A percentile compares a stretch with the other conserved stretches of the same genome.
Conservation (phyloP, 1,140 invertebrate genomes). For the Mamestra configurata region DNA sequence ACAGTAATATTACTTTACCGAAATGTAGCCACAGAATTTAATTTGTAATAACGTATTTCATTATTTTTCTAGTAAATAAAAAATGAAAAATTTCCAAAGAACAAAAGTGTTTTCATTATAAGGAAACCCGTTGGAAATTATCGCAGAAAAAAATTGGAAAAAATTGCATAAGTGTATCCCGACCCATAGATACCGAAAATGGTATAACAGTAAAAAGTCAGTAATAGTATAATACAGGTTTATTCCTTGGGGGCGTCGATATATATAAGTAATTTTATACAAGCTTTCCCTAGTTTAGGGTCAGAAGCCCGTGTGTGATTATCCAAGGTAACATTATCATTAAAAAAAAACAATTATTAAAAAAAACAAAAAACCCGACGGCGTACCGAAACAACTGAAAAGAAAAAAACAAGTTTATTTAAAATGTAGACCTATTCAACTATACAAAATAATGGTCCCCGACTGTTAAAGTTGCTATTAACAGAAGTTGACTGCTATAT, state of each 20-base stretch:
- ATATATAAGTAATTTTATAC: too few relatives aligned
- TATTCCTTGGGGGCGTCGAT: slow-evolving; percentile 27
- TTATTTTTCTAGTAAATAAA: slow-evolving; percentile 45
- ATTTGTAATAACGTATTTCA: slow-evolving; percentile 41
- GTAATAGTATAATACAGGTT: slow-evolving; percentile 20
- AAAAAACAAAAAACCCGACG: too few relatives aligned
- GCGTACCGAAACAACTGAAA: too few relatives aligned
- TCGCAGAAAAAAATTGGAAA: slow-evolving; percentile 39
- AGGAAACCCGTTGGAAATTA: slow-evolving; percentile 34
- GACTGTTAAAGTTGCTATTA: too few relatives aligned
- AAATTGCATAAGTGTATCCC: slow-evolving; percentile 43
- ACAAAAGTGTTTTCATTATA: slow-evolving; percentile 50
- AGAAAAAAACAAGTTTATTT: too few relatives aligned
- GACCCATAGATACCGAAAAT: slow-evolving; percentile 27
- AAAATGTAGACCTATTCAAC: too few relatives aligned
- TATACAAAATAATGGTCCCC: too few relatives aligned
- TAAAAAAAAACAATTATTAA: too few relatives aligned
- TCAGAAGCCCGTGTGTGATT: too few relatives aligned
- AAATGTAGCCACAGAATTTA: slow-evolving; percentile 5
- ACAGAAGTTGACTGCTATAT: too few relatives aligned
- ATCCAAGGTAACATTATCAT: too few relatives aligned
- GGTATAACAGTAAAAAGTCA: slow-evolving; percentile 19
- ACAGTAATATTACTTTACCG: slow-evolving; percentile 40
- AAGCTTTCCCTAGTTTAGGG: too few relatives aligned
- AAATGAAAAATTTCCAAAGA: slow-evolving; percentile 35